Evolutionary conservation across 2,113 vertebrate species (phyloP).

Genomic region (Heliornis fulica): DNA sequence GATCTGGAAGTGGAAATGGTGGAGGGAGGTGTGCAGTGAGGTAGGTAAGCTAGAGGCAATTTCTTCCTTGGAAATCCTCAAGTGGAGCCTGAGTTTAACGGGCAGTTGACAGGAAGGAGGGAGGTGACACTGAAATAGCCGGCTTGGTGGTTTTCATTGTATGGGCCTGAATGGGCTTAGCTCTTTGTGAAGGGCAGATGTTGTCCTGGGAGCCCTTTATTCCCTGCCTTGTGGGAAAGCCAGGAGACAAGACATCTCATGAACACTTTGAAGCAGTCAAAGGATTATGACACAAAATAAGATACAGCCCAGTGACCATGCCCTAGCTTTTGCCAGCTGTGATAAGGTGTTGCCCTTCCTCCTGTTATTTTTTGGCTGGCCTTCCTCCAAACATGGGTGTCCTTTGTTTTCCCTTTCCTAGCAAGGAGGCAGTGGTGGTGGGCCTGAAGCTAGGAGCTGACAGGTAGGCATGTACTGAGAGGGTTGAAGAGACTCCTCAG

Average conservation of each 20-base stretch:
- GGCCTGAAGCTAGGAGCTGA: neutral
- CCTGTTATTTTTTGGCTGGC: neutral
- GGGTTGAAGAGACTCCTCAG: constrained; percentile 37
- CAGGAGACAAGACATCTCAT: constrained; percentile 36
- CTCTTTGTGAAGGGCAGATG: constrained; percentile 15
- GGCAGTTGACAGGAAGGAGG: neutral
- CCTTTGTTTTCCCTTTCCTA: neutral
- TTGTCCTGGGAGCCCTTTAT: constrained; percentile 35
- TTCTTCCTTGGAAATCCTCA: neutral
- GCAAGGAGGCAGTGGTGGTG: neutral
- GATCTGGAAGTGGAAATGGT: neutral
- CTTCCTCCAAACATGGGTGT: neutral
- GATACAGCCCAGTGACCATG: neutral
- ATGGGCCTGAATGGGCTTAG: neutral
- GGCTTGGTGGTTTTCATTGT: neutral
- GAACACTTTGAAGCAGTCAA: neutral
- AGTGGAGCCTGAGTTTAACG: neutral
- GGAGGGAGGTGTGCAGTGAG: neutral
- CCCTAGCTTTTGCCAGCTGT: neutral
- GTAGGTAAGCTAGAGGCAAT: neutral
- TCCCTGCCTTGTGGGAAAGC: constrained; percentile 51
- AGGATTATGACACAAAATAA: neutral
- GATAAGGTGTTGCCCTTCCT: neutral
- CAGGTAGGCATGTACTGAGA: constrained; percentile 6
- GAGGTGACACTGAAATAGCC: neutral